Evolutionary conservation across 2,113 vertebrate genomes (phyloP).

Genomic region (Varanus salvator): DNA sequence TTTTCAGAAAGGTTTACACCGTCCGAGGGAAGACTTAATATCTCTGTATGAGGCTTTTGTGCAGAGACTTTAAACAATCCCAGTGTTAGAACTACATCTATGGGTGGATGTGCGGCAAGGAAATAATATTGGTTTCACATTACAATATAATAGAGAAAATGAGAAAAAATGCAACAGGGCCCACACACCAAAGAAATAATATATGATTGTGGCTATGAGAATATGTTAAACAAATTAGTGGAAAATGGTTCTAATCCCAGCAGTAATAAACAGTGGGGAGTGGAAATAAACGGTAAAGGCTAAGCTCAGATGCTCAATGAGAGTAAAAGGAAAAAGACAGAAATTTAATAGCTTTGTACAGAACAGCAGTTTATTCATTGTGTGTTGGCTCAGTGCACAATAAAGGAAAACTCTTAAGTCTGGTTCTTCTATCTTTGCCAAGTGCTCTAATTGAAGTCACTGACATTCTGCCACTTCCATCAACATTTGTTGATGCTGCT

Average conservation of each 20-base stretch:
- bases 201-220: no score
- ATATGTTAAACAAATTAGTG: neutral
- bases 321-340: no score
- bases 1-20: conserved; percentile 59
- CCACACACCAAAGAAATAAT: no score
- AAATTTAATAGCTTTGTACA: no score
- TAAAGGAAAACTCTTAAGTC: neutral
- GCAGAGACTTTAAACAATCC: neutral
- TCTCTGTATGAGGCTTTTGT: neutral
- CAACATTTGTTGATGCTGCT: neutral
- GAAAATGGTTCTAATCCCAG: neutral
- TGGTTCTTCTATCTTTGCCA: neutral
- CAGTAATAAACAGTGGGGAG: neutral
- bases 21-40: conserved; percentile 41
- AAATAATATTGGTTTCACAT: neutral
- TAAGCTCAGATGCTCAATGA: no score
- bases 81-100: neutral
- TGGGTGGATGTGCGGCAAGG: neutral
- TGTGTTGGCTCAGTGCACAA: neutral
- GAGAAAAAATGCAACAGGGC: no score
- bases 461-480: neutral
- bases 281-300: no score
- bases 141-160: neutral
- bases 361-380: no score
- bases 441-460: neutral